These are phyloP conservation scores for Lepilemur ruficaudatus DNA, from an alignment of 2,797 vertebrate species.

Conservation along the genomic window DNA sequence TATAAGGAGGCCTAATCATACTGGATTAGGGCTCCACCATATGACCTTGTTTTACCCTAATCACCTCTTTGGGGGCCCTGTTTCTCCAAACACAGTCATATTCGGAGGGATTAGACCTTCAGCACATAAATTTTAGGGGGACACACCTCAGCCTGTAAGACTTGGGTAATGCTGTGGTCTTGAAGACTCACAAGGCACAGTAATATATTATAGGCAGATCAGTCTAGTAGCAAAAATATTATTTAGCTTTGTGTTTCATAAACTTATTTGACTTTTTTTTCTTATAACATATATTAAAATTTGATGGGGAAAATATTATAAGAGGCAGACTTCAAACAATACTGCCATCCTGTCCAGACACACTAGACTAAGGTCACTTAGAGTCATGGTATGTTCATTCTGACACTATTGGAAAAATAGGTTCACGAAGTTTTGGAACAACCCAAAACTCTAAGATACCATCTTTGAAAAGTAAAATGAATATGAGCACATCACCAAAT, in stretches of 20 bases:
- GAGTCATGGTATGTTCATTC: neutral
- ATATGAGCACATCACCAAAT: neutral
- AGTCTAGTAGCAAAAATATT: neutral
- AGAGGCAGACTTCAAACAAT: neutral
- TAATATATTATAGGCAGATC: neutral
- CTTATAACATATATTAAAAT: neutral
- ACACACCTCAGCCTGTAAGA: fast-evolving
- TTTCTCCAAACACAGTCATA: neutral
- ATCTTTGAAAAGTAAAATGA: neutral
- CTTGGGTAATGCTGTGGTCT: neutral
- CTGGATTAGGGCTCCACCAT: no score
- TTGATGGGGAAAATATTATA: neutral
- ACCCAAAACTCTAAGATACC: neutral
- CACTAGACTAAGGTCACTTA: neutral
- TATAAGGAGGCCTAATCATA: neutral
- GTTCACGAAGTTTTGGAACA: neutral
- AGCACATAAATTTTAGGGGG: neutral
- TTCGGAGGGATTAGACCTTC: neutral
- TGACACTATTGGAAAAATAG: neutral
- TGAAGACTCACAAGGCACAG: neutral
- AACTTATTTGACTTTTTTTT: neutral
- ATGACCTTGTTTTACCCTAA: neutral
- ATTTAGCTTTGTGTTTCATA: neutral
- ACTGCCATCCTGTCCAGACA: no score
- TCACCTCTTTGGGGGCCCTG: neutral